Base-by-base conservation (phyloP, 2,888 invertebrate genomes). In the Pseudococcus jackbeardsleyi region DNA sequence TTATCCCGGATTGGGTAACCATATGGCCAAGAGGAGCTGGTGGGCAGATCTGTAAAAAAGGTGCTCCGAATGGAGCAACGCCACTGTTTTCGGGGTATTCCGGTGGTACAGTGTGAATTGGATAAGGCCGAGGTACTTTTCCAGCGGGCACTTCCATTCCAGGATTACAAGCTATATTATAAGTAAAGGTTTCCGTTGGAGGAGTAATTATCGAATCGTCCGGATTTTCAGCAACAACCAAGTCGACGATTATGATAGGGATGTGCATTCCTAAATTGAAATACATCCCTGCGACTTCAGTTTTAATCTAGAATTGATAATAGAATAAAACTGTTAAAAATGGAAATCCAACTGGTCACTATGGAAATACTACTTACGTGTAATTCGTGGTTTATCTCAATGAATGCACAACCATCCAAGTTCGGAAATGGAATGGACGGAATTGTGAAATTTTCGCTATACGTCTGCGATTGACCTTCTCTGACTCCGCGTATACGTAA, bases 221-320 rank as follows among this genome's bases (percentile, higher is more conserved):
- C 84, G 87, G 89, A 22, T 82, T 86, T 15, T 89, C 86, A 48
- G 48, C 72, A 17, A 89, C 86, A 42, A 89, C 84, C n/a, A 89
- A 88, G 86, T 89, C 89, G 33, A 89, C 89, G n/a, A 89, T 86
- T 39, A 77, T 79, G 26, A 89, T 77, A 19, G 89, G 89, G 46
- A 89, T 42, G 4, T 89, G 19, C n/a, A 89, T n/a, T 42, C 68
- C 42, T n/a, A 89, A 84, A 26, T 89, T 88, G 19, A 72, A 85
- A 88, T 89, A 84, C 54, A 89, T 46, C 39, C 89, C 86, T 0
- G 72, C 59, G 54, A 86, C 72, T 50, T 85, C 48, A 9, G 88
- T 86, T 89, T 88, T 86, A 5, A 89, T 84, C 89, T 89, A 7
- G 15, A 68, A 72, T 50, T 46, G 54, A n/a, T n/a, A n/a, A n/a